Conservation (phyloP, 2,888 invertebrate species). For the Lithophane leautieri region DNA sequence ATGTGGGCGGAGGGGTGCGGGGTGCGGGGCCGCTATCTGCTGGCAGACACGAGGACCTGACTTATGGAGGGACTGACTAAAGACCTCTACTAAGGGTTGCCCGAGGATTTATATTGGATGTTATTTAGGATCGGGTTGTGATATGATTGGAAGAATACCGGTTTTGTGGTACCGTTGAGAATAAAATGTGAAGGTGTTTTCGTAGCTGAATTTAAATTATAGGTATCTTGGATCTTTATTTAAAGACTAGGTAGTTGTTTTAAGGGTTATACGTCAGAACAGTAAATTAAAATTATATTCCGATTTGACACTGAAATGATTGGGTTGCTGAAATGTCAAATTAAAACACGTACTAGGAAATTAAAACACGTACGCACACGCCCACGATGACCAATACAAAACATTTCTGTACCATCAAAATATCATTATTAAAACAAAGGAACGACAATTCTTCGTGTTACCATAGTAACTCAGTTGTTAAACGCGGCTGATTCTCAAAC, state of each 20-base stretch:
- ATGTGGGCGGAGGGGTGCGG: conserved; percentile 77
- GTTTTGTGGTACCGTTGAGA: conserved; percentile 17
- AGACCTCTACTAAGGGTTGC: conserved; percentile 66
- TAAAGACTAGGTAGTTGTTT: not conserved
- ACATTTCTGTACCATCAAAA: not conserved
- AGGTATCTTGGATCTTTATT: not conserved
- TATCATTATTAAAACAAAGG: not conserved
- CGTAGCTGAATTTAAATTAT: not conserved
- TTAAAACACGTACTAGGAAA: not conserved
- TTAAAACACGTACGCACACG: not conserved
- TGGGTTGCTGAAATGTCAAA: not conserved
- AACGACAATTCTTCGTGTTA: conserved; percentile 46
- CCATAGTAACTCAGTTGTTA: conserved; percentile 46
- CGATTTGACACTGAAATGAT: not conserved
- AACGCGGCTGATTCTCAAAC: conserved; percentile 61
- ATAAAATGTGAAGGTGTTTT: conserved; percentile 18
- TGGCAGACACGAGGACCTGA: conserved; percentile 67
- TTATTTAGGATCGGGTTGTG: conserved; percentile 49
- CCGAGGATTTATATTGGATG: conserved; percentile 59
- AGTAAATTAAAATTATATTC: not conserved
- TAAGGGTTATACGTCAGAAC: too few species aligned
- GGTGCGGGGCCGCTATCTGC: conserved; percentile 74
- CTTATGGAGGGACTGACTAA: conserved; percentile 66
- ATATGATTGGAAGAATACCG: conserved; percentile 55
- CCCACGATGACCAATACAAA: too few species aligned